Percentiles rank a stretch among this genome's conserved stretches.
Conservation (phyloP, 2,797 vertebrate species). For the Gambusia yucatana region DNA sequence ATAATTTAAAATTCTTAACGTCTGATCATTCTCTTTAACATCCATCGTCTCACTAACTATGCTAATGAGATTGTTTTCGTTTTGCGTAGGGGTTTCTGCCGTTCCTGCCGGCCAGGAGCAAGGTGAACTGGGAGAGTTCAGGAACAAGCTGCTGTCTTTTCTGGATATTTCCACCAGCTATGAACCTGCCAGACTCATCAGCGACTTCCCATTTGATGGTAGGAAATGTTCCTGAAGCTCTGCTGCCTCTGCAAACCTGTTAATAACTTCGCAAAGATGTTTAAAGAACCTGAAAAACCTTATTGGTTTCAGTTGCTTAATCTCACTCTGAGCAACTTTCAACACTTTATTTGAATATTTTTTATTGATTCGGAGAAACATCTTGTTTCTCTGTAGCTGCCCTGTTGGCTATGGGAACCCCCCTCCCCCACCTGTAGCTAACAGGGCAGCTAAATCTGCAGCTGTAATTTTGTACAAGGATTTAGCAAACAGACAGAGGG, state of each 20-base stretch:
- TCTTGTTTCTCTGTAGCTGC: no score
- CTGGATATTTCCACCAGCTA: conserved; percentile 91
- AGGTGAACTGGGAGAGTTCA: conserved; percentile 90
- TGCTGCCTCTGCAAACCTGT: not conserved
- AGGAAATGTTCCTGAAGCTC: conserved; percentile 50
- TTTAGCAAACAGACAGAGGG: not conserved
- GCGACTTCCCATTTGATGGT: conserved; percentile 98
- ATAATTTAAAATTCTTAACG: not conserved
- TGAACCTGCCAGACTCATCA: conserved; percentile 92
- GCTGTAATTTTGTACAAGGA: not conserved
- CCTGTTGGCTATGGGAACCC: no score
- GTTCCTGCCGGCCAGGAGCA: conserved; percentile 91
- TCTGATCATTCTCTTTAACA: not conserved
- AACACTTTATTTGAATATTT: not conserved
- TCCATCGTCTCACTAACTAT: not conserved
- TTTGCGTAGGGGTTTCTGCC: conserved; percentile 80
- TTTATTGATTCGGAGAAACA: not conserved
- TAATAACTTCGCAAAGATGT: not conserved
- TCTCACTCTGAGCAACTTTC: not conserved
- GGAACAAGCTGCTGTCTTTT: conserved; percentile 91
- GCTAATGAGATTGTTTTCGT: not conserved
- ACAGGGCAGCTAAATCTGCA: not conserved
- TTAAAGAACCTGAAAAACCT: not conserved
- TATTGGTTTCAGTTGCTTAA: not conserved
- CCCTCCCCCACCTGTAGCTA: no score